phyloP scores from a whole-genome alignment of 1,140 invertebrate genomes.

The Drosophila teissieri region DNA sequence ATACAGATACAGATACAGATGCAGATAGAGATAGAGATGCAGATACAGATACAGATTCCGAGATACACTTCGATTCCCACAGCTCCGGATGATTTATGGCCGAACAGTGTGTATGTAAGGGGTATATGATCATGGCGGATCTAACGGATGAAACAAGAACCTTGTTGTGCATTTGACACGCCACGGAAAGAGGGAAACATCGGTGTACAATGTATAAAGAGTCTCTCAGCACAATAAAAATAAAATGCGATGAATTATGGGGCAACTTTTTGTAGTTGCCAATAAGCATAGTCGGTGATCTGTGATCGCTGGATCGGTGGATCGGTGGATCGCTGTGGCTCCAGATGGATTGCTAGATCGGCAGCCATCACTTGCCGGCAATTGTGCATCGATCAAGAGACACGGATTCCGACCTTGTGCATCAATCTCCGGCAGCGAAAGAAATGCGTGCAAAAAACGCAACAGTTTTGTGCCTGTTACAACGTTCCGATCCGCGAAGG shows the following conservation, averaged over 20 bases:
- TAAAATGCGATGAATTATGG: constrained; percentile 78
- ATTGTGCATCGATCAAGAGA: constrained; percentile 75
- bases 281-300: constrained; percentile 61
- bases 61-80: constrained; percentile 69
- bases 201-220: constrained; percentile 27
- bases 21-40: constrained; percentile 33
- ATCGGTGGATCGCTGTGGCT: constrained; percentile 20
- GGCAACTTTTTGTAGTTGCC: constrained; percentile 64
- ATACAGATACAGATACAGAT: constrained; percentile 39
- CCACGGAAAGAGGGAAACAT: constrained; percentile 30
- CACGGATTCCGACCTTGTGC: constrained; percentile 61
- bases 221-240: constrained; percentile 62
- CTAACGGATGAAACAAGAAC: constrained; percentile 82
- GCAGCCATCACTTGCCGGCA: constrained; percentile 66
- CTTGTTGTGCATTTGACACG: constrained; percentile 81
- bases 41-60: constrained; percentile 51
- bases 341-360: constrained; percentile 21
- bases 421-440: constrained; percentile 42
- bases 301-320: constrained; percentile 38
- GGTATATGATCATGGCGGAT: constrained; percentile 70
- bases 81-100: constrained; percentile 80
- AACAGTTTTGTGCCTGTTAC: constrained; percentile 32
- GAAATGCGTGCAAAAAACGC: constrained; percentile 67
- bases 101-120: constrained; percentile 56
- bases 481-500: constrained; percentile 41